Conservation (phyloP, 2,113 vertebrate genomes). For the Lampris megalopsis region DNA sequence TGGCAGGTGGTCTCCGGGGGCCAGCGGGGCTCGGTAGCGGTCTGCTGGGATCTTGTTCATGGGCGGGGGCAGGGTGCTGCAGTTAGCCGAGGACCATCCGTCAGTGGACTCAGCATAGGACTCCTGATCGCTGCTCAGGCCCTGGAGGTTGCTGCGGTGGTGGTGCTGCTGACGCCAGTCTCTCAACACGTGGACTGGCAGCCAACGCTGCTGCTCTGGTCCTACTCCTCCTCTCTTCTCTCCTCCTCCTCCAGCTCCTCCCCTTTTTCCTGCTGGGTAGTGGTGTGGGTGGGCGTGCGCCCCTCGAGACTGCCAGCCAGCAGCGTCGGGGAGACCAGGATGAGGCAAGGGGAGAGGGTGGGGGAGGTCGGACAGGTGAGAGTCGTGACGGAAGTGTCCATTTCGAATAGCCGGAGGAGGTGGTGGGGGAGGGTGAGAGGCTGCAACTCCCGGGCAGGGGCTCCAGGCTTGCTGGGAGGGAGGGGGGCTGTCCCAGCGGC, state of each 20-base stretch:
- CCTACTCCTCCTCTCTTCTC: conserved; percentile 67
- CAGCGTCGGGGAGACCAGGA: conserved; percentile 78
- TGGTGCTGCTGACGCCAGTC: conserved; percentile 90
- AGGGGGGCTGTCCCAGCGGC: conserved; percentile 84
- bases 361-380: conserved; percentile 79
- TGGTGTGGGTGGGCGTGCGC: conserved; percentile 80
- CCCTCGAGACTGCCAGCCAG: conserved; percentile 81
- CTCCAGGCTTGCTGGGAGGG: conserved; percentile 80
- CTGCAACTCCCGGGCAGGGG: conserved; percentile 73
- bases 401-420: conserved; percentile 85
- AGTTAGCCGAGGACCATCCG: conserved; percentile 97
- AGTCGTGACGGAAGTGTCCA: conserved; percentile 88
- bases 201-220: conserved; percentile 86
- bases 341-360: conserved; percentile 86
- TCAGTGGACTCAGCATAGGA: conserved; percentile 97
- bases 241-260: conserved; percentile 71
- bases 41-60: conserved; percentile 99
- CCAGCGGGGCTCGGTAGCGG: conserved; percentile 91
- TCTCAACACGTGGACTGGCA: conserved; percentile 92
- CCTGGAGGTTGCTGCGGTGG: conserved; percentile 76
- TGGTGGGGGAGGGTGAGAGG: conserved; percentile 55
- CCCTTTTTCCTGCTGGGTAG: conserved; percentile 82
- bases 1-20: conserved; percentile 79
- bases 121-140: conserved; percentile 92
- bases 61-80: conserved; percentile 94